These are phyloP conservation scores for Phasia obesa DNA, from an alignment of 2,888 invertebrate species.

Conservation along the genomic window DNA sequence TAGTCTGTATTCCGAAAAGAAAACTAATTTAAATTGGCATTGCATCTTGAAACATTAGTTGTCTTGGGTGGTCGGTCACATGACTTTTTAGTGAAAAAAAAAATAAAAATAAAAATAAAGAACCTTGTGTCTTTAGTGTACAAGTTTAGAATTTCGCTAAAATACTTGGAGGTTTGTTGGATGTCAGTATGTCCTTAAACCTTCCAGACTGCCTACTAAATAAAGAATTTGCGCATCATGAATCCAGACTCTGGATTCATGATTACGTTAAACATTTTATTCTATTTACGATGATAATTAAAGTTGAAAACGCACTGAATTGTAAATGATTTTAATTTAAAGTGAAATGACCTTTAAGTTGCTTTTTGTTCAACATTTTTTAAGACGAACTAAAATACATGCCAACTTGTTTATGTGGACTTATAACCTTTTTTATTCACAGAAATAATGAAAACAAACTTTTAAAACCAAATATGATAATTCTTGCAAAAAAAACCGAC, in stretches of 20 bases:
- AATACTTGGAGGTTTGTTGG: conserved; percentile 34
- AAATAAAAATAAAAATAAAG: background rate
- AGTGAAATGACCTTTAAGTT: conserved; percentile 62
- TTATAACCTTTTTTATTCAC: too few species aligned
- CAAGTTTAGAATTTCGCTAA: conserved; percentile 46
- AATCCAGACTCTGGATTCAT: conserved; percentile 37
- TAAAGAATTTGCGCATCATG: conserved; percentile 54
- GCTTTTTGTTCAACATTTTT: conserved; percentile 1
- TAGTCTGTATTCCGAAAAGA: conserved; percentile 36
- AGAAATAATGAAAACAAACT: background rate
- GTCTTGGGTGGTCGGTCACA: conserved; percentile 65
- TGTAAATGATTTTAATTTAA: conserved; percentile 79
- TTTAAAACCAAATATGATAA: too few species aligned
- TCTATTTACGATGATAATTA: conserved; percentile 69
- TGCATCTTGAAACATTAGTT: conserved; percentile 52
- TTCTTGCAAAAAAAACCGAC: too few species aligned
- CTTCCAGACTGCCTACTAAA: conserved; percentile 32
- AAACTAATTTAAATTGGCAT: conserved; percentile 68
- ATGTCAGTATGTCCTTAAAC: conserved; percentile 1
- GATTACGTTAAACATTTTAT: conserved; percentile 28
- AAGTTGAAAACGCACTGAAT: conserved; percentile 70
- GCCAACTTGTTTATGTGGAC: too few species aligned
- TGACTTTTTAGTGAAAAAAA: conserved; percentile 20
- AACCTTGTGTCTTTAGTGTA: background rate
- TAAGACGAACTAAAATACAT: background rate